These are phyloP conservation scores for Stegophylla sp. DNA, from an alignment of 2,888 invertebrate species.

Conservation along the genomic window DNA sequence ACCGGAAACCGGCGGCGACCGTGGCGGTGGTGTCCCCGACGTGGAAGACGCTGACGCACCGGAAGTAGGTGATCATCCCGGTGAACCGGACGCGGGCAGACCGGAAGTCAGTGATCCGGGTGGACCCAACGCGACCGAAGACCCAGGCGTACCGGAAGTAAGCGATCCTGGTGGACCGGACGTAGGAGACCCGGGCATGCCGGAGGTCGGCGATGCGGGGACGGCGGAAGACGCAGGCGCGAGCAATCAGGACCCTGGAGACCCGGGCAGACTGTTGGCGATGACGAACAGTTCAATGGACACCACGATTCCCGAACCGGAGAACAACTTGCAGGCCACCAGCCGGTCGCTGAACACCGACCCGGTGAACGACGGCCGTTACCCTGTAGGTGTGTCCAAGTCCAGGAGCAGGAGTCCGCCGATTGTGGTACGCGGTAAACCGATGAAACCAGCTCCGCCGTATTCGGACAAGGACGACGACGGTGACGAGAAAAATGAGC, in stretches of 20 bases:
- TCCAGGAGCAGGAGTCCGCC: background rate
- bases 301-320: no score
- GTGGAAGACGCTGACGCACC: background rate
- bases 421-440: background rate
- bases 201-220: no score
- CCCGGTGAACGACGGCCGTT: background rate
- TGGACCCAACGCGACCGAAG: no score
- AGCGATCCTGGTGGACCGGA: no score
- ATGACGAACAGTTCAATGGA: no score
- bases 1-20: background rate
- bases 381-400: background rate
- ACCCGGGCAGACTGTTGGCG: no score
- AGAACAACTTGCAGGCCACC: background rate
- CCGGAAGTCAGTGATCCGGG: background rate
- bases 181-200: no score
- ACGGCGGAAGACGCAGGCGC: no score
- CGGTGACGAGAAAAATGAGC: background rate
- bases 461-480: background rate
- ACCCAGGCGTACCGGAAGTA: background rate
- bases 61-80: no score
- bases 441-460: background rate
- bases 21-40: background rate
- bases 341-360: background rate
- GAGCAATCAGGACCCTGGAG: no score
- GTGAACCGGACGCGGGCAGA: background rate